Percentiles rank a stretch among this genome's conserved stretches.
Evolutionary conservation across 2,888 invertebrate species (phyloP).

Genomic region (Ptilodon capucinus): DNA sequence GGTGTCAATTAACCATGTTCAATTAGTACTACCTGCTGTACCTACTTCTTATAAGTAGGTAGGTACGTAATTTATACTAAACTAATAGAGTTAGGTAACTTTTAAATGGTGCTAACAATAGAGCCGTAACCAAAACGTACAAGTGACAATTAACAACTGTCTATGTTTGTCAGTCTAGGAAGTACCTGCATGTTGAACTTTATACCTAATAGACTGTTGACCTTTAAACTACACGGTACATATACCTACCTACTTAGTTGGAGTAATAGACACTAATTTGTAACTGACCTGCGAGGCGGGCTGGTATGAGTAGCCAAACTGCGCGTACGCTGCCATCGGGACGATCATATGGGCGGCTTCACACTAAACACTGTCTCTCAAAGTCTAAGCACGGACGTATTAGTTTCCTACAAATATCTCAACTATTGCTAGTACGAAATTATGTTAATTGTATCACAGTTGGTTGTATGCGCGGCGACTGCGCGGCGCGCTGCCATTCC

Average conservation of each 20-base stretch:
- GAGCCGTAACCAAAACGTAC: too few relatives aligned
- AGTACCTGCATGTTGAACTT: not conserved
- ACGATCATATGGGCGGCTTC: constrained; percentile 82
- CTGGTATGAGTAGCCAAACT: constrained; percentile 96
- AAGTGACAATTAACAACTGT: not conserved
- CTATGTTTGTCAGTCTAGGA: not conserved
- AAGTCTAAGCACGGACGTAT: constrained; percentile 74
- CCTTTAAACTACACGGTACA: too few relatives aligned
- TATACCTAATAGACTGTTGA: too few relatives aligned
- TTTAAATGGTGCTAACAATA: too few relatives aligned
- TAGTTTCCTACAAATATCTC: constrained; percentile 55
- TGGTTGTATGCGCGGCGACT: constrained; percentile 71
- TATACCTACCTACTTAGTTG: too few relatives aligned
- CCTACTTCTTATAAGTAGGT: too few relatives aligned
- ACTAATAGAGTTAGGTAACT: too few relatives aligned
- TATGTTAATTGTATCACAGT: constrained; percentile 75
- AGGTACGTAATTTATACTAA: too few relatives aligned
- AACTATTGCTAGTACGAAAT: constrained; percentile 55
- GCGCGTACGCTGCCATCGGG: constrained; percentile 91
- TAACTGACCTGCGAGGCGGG: constrained; percentile 93
- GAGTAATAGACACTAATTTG: constrained; percentile 1
- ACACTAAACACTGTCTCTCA: constrained; percentile 78
- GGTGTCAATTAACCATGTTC: too few relatives aligned
- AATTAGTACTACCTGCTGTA: too few relatives aligned
- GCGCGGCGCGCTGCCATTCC: constrained; percentile 77